phyloP scores from a whole-genome alignment of 2,888 invertebrate species.

The Cephus pulcher region DNA sequence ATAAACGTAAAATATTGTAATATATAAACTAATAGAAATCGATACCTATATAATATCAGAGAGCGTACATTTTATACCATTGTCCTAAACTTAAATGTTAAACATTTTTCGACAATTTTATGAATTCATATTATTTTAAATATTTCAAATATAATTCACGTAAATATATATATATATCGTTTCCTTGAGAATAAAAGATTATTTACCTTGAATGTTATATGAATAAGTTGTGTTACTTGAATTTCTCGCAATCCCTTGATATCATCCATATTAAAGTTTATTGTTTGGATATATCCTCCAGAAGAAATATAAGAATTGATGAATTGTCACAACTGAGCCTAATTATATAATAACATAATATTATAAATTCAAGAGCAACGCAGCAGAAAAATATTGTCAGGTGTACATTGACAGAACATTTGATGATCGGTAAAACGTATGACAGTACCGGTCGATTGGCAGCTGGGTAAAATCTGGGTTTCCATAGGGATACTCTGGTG shows the following conservation, averaged over 20 bases:
- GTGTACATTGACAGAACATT: background rate
- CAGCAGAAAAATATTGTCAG: background rate
- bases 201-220: background rate
- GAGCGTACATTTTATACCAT: background rate
- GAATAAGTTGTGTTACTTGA: background rate
- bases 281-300: background rate
- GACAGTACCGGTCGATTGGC: background rate
- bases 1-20: background rate
- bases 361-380: background rate
- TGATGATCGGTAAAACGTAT: background rate
- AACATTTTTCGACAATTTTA: background rate
- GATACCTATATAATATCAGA: background rate
- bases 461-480: slow-evolving; percentile 7
- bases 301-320: background rate
- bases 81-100: background rate
- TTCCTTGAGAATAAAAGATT: background rate
- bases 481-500: slow-evolving; percentile 23
- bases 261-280: background rate
- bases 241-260: background rate
- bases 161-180: background rate
- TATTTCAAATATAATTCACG: background rate
- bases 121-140: background rate
- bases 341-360: background rate
- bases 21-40: background rate
- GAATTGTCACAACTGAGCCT: background rate